phyloP scores from a whole-genome alignment of 1,140 invertebrate species.

The Brachionus manjavacas region DNA sequence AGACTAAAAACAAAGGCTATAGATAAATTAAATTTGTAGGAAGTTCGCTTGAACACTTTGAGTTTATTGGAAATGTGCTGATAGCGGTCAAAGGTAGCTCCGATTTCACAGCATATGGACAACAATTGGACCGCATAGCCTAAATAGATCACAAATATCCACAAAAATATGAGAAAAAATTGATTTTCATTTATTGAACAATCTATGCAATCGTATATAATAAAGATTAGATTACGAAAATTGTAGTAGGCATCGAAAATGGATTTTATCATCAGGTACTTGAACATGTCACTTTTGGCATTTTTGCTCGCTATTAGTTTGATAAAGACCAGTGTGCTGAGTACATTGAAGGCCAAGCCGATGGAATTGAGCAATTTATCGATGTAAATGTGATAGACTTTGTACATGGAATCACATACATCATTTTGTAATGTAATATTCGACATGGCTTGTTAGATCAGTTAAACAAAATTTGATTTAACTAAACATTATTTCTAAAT shows the following conservation, averaged over 20 bases:
- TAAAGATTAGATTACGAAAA: slow-evolving; percentile 1
- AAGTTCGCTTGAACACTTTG: background rate
- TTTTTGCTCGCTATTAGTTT: background rate
- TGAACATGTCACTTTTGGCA: slow-evolving; percentile 29
- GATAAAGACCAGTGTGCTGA: background rate
- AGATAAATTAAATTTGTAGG: background rate
- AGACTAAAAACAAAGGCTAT: slow-evolving; percentile 14
- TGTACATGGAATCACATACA: slow-evolving; percentile 17
- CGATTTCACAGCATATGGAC: slow-evolving; percentile 38
- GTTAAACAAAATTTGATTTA: background rate
- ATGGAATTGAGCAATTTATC: background rate
- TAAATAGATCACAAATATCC: slow-evolving; percentile 27
- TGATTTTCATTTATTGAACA: background rate
- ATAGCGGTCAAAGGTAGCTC: slow-evolving; percentile 17
- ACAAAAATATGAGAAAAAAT: background rate
- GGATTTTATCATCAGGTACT: slow-evolving; percentile 33
- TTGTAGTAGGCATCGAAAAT: slow-evolving; percentile 27
- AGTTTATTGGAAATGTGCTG: background rate
- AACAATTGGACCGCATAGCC: slow-evolving; percentile 11
- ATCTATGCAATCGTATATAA: background rate
- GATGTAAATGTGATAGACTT: slow-evolving; percentile 6
- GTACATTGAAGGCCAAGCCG: background rate
- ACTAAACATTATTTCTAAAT: background rate
- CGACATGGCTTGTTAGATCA: background rate
- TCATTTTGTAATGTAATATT: background rate